Evolutionary conservation across 2,113 vertebrate species (phyloP), one percentile per base, ranked within the genome.

Genomic region (Pithys albifrons): DNA sequence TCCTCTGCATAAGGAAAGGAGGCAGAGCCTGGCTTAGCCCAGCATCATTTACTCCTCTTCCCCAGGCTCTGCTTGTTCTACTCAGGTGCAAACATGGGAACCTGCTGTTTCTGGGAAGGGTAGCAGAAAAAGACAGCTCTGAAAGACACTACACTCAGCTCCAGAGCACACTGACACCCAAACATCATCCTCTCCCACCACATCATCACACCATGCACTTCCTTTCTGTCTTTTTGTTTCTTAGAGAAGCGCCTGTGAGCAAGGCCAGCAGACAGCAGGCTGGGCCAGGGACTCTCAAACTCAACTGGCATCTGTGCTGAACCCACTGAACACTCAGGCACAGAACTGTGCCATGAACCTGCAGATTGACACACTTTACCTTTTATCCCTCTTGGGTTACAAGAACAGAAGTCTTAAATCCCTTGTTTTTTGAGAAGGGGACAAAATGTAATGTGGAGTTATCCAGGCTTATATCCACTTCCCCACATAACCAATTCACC

Each of bases 231-330:
- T 13, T 35, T 9, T 5, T 35, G 33, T 39, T 41, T 33, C 54
- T 33, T 0, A 1, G 18, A 66, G 31, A 19, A 74, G 19, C 0
- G 18, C 43, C 10, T 1, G 2, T 37, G 14, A 58, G 19, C 1
- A 2, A 24, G 64, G 31, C 17, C 31, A 64, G 43, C 20, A 58
- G 23, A 39, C 15, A 20, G 62, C 24, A 54, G n/a, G 25, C 18
- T 69, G 58, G 14, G 48, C 20, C 49, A 89, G 20, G 55, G 57
- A 29, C 10, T 64, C 46, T 52, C 54, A 71, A 74, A 84, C 15
- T 31, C 43, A 91, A 45, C 35, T 48, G 17, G 8, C 2, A 1
- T 17, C 25, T 24, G 24, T 48, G 25, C n/a, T 64, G 75, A 59
- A 67, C 43, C 14, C 2, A 1, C 43, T 65, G 12, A 52, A 27